Evolutionary conservation across 2,797 vertebrate species (phyloP).

Genomic region (Macropus fuliginosus): DNA sequence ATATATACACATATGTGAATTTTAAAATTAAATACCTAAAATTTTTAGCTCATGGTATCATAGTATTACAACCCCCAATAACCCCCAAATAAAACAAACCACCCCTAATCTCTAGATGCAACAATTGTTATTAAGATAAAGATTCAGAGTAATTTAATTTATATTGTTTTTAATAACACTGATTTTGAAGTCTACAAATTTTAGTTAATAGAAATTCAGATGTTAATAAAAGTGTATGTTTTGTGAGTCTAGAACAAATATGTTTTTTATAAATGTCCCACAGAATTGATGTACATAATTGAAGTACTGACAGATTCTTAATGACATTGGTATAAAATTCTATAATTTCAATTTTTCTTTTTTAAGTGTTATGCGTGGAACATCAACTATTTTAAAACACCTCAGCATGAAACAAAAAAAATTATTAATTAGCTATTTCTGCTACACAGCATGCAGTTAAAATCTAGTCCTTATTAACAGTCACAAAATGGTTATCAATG

Average conservation of each 20-base stretch:
- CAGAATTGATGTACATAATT: not conserved
- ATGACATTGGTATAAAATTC: not conserved
- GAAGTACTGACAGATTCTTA: conserved; percentile 44
- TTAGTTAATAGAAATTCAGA: conserved; percentile 41
- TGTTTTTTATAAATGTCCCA: conserved; percentile 33
- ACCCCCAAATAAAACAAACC: not conserved
- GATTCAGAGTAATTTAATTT: not conserved
- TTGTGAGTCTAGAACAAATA: conserved; percentile 13
- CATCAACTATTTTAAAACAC: conserved; percentile 40
- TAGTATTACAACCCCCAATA: not conserved
- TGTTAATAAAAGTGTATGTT: conserved; percentile 18
- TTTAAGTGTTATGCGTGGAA: conserved; percentile 44
- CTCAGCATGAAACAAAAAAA: conserved; percentile 53
- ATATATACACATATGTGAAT: not conserved
- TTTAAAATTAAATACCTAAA: not conserved
- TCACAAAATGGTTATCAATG: conserved; percentile 22
- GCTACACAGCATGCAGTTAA: not conserved
- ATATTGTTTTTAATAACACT: conserved; percentile 49
- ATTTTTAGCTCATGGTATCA: not conserved
- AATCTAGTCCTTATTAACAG: not conserved
- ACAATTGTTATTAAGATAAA: not conserved
- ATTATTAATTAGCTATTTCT: conserved; percentile 31
- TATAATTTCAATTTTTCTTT: conserved; percentile 14
- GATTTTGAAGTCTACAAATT: conserved; percentile 6
- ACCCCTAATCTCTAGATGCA: not conserved